Evolutionary conservation across 2,113 vertebrate species (phyloP).

Genomic region (Pholis gunnellus): DNA sequence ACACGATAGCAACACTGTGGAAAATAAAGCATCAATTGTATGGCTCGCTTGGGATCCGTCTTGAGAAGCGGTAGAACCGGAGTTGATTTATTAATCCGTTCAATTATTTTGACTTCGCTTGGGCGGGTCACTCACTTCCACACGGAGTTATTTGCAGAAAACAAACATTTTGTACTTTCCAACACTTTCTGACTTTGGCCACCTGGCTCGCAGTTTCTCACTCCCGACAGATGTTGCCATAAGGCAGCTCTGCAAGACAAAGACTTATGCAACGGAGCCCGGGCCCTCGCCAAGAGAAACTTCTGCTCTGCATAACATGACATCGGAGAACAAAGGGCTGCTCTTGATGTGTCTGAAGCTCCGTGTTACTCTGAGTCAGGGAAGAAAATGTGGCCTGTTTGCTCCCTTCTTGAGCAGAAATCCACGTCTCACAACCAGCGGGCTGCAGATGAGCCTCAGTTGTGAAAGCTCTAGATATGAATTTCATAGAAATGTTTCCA

Average conservation of each 20-base stretch:
- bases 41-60: conserved; percentile 23
- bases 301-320: conserved; percentile 67
- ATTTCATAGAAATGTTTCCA: neutral
- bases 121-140: conserved; percentile 63
- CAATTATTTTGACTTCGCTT: conserved; percentile 36
- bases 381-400: conserved; percentile 5
- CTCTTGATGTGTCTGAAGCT: conserved; percentile 63
- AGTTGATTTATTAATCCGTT: conserved; percentile 50
- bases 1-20: conserved; percentile 11
- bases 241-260: conserved; percentile 66
- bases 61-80: conserved; percentile 34
- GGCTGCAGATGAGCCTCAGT: neutral
- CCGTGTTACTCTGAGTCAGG: conserved; percentile 28
- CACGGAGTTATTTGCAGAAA: conserved; percentile 53
- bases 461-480: neutral
- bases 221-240: conserved; percentile 59
- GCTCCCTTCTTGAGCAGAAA: conserved; percentile 6
- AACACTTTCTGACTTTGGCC: conserved; percentile 61
- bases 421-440: neutral
- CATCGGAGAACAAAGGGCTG: conserved; percentile 68
- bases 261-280: conserved; percentile 61
- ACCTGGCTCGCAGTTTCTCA: conserved; percentile 63
- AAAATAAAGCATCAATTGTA: conserved; percentile 20
- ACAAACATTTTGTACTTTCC: conserved; percentile 68
- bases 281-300: conserved; percentile 75